Percentiles rank a stretch among this genome's conserved stretches.
phyloP scores from a whole-genome alignment of 23 tunicate species.

The Styela plicata region DNA sequence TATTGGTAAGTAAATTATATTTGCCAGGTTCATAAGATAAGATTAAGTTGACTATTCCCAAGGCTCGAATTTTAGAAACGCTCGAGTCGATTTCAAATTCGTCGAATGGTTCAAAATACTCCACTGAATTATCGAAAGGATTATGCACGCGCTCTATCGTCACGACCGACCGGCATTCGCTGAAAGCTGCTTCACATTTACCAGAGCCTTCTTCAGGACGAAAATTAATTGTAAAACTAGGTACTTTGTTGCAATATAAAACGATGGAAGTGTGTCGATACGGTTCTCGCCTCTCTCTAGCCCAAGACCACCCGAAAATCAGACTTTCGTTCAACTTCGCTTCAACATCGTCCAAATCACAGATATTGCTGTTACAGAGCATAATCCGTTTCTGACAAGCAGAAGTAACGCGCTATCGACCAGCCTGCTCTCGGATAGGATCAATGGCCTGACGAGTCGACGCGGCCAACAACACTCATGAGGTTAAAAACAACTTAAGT shows the following conservation, averaged over 20 bases:
- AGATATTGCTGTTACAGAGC: background rate
- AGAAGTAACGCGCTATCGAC: too few species aligned
- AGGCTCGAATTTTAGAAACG: background rate
- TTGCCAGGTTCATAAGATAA: background rate
- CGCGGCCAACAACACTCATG: too few species aligned
- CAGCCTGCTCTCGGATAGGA: too few species aligned
- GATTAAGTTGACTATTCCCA: background rate
- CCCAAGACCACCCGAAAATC: conserved; percentile 7
- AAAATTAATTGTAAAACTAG: background rate
- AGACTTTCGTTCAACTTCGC: background rate
- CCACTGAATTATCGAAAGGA: background rate
- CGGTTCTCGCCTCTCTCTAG: background rate
- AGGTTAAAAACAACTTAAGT: too few species aligned
- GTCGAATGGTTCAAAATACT: background rate
- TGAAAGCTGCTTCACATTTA: background rate
- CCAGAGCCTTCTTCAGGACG: background rate
- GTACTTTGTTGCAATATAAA: background rate
- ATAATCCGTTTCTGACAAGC: too few species aligned
- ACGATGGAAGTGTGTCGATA: conserved; percentile 1
- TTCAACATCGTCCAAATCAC: background rate
- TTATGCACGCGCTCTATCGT: background rate
- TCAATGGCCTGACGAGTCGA: too few species aligned
- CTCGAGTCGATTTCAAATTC: background rate
- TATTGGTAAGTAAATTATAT: background rate
- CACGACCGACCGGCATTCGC: background rate